A percentile compares a stretch with the other conserved stretches of the same genome.
These are phyloP conservation scores for Pissodes strobi DNA, from an alignment of 1,140 invertebrate species.

Conservation along the genomic window DNA sequence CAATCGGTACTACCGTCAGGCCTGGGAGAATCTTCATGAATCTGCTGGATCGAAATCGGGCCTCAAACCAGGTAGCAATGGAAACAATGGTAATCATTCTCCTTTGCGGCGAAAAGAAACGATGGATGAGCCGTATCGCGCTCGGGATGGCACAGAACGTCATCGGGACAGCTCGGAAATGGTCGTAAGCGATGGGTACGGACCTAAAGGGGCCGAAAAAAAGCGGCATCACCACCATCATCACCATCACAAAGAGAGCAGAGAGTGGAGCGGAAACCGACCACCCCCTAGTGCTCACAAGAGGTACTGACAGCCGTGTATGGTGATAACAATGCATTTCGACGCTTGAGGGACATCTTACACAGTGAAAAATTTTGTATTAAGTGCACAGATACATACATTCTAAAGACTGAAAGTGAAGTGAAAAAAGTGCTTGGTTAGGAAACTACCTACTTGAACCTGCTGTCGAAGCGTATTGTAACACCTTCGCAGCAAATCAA, in stretches of 20 bases:
- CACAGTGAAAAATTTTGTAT: no score
- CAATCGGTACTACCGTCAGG: constrained; percentile 83
- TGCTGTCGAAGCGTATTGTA: no score
- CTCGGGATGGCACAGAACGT: constrained; percentile 48
- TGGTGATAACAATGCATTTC: constrained; percentile 49
- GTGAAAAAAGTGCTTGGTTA: no score
- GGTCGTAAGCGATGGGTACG: constrained; percentile 70
- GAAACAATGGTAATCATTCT: constrained; percentile 56
- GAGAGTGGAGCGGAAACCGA: constrained; percentile 44
- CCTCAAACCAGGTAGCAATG: constrained; percentile 42
- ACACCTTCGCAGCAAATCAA: no score
- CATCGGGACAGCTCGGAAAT: constrained; percentile 70
- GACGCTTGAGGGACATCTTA: constrained; percentile 34
- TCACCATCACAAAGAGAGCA: constrained; percentile 63
- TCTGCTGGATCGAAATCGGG: constrained; percentile 68
- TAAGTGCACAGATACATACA: no score
- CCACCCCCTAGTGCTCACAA: constrained; percentile 44
- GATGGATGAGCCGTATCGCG: constrained; percentile 66
- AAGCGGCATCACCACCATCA: constrained; percentile 83
- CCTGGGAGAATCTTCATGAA: constrained; percentile 90
- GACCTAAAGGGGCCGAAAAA: constrained; percentile 66
- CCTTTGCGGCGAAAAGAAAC: constrained; percentile 71
- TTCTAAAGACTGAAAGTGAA: no score
- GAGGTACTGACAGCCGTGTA: constrained; percentile 49
- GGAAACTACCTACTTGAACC: no score